Base-by-base conservation (phyloP, 2,888 invertebrate genomes). In the Melolontha melolontha region DNA sequence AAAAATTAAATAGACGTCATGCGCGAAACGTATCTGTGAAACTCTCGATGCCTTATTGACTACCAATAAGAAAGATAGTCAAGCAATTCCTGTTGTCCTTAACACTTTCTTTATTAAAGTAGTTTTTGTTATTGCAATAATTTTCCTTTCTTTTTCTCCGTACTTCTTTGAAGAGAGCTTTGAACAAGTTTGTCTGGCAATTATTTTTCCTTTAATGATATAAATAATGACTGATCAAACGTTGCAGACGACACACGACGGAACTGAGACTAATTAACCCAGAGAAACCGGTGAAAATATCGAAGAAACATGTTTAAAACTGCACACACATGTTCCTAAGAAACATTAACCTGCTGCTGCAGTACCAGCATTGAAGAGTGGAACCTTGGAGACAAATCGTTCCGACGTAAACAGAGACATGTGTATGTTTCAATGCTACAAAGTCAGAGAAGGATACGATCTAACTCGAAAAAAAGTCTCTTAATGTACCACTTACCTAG, bases 401-500 rank as follows among this genome's bases (percentile, higher is more conserved):
- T 34, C 40, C 16, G 4, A 40, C 14, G 54, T 54, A 39, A 62
- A 34, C 34, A 34, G 34, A 34, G 59, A 47, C 59, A 62, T 49
- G 44, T 49, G 49, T 29, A 44, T 42, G 42, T 44, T 42, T n/a
- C 2, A n/a, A 57, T 22, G 57, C 29, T 47, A 62, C 59, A 62
- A 42, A 47, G 47, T 34, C 59, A 34, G 41, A 51, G 51, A 59
- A 62, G 51, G 66, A 50, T 42, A 65, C 41, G 42, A 59, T 59
- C 42, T 42, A 16, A 42, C 59, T 49, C 16, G 40, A 63, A 52
- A 63, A 40, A 54, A 62, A 40, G 64, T 49, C 66, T 42, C 66
- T 64, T 68, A 69, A 68, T 63, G 72, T 72, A 71, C 70, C 67
- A 72, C 72, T 72, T 72, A 72, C 72, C 72, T 72, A 72, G 72